Evolutionary conservation across 2,888 invertebrate genomes (phyloP), one percentile per base, ranked within the genome.

Genomic region (Eilema caniola): DNA sequence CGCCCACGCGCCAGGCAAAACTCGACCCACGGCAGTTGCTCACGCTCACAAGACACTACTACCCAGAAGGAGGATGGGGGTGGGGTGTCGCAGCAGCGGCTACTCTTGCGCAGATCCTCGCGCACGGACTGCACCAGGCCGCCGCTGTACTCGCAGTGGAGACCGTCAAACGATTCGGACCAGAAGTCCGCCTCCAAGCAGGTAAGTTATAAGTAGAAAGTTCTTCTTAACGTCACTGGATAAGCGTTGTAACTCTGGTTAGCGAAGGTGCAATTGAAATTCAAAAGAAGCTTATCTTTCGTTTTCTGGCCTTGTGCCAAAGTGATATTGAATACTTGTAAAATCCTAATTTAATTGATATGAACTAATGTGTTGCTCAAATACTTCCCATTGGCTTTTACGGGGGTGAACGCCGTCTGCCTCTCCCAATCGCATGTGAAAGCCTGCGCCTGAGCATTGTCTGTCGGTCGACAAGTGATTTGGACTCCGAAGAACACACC

Each of bases 11-110:
- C 86, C 92, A 90, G 89, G 88, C 91, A 88, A 95, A 89, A 88
- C 95, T 94, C 87, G 95, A 95, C 89, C 96, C 95, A 59, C 95
- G 96, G 74, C 96, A 96, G 74, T 91, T 97, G 81, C 95, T 97
- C 70, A 97, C 97, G 12, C 95, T 97, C 79, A 96, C 97, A 79
- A 97, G 98, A 84, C 97, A 98, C 87, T 98, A 98, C 92, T 98
- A 98, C 91, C 98, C 98, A 47, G 98, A 98, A 91, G 98, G 98
- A 11, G 98, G 98, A 0, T 98, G 98, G 98, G 98, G 98, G 10
- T 98, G 98, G 98, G 96, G 97, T 67, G 97, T 98, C 67, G 96
- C 98, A 2, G 94, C 96, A 24, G 97, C 97, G 33, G 97, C 97
- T 24, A 96, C 97, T 28, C 90, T 97, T 31, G 97, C 97, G 56